Percentiles rank a stretch among this genome's conserved stretches.
Evolutionary conservation across 2,888 invertebrate genomes (phyloP).

Genomic region (Elegia similella): DNA sequence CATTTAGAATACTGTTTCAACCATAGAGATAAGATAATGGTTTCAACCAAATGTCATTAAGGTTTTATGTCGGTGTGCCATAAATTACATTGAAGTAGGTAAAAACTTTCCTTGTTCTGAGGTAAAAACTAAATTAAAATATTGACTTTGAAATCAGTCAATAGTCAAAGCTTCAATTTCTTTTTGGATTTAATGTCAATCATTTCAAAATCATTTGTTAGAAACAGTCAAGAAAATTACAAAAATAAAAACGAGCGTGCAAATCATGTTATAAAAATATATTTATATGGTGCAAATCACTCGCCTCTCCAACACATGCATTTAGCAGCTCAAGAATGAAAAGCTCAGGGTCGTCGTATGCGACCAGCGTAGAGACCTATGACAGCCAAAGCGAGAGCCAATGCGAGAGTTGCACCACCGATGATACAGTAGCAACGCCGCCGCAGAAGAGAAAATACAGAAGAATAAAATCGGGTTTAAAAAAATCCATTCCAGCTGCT

Average conservation of each 20-base stretch:
- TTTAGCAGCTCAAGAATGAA: not conserved
- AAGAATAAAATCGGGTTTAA: constrained; percentile 41
- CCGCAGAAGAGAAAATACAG: not conserved
- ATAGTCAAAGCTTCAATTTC: no score
- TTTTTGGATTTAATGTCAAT: no score
- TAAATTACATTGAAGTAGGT: no score
- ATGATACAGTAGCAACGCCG: not conserved
- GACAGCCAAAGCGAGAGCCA: not conserved
- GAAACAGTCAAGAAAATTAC: not conserved
- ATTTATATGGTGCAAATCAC: not conserved
- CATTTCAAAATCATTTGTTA: not conserved
- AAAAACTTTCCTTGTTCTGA: no score
- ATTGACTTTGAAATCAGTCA: no score
- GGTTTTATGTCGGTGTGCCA: no score
- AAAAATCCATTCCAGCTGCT: constrained; percentile 49
- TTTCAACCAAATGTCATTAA: no score
- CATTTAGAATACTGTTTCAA: no score
- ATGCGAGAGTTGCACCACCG: not conserved
- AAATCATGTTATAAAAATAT: not conserved
- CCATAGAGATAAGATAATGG: no score
- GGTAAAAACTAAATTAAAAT: no score
- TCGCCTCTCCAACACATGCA: not conserved
- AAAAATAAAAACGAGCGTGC: not conserved
- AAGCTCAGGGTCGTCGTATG: not conserved
- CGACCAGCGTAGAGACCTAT: not conserved